A percentile compares a stretch with the other conserved stretches of the same genome.
Evolutionary conservation across 2,888 invertebrate species (phyloP).

Genomic region (Limnephilus marmoratus): DNA sequence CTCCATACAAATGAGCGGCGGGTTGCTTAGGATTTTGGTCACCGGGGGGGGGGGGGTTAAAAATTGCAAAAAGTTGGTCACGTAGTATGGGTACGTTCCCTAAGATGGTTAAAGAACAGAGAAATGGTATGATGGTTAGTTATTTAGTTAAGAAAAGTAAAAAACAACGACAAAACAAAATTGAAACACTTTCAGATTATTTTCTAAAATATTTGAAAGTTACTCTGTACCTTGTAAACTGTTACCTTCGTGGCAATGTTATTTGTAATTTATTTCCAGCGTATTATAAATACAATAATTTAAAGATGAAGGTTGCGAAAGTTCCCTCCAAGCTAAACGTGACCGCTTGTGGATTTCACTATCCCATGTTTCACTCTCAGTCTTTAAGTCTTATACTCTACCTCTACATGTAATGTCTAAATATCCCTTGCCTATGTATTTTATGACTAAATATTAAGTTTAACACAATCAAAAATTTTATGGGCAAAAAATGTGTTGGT

Average conservation of each 20-base stretch:
- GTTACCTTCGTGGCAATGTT: neutral
- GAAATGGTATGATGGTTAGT: neutral
- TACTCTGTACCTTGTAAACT: neutral
- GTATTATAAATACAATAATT: neutral
- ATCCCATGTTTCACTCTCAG: neutral
- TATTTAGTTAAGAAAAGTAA: neutral
- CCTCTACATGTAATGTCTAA: neutral
- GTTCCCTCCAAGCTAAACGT: conserved; percentile 28
- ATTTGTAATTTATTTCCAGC: neutral
- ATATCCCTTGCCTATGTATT: neutral
- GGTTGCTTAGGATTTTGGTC: no score
- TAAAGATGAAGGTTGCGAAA: conserved; percentile 34
- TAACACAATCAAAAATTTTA: no score
- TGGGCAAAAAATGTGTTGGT: no score
- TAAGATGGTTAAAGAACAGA: neutral
- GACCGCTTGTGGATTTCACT: conserved; percentile 29
- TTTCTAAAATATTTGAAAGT: neutral
- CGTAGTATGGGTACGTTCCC: no score
- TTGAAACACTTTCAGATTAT: rapidly evolving
- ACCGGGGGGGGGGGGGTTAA: no score
- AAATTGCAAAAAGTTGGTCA: no score
- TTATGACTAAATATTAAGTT: neutral
- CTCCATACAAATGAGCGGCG: no score
- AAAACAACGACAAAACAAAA: neutral
- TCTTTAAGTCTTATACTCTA: neutral